Conservation (phyloP, 1,140 invertebrate genomes). For the Bombus waltoni region DNA sequence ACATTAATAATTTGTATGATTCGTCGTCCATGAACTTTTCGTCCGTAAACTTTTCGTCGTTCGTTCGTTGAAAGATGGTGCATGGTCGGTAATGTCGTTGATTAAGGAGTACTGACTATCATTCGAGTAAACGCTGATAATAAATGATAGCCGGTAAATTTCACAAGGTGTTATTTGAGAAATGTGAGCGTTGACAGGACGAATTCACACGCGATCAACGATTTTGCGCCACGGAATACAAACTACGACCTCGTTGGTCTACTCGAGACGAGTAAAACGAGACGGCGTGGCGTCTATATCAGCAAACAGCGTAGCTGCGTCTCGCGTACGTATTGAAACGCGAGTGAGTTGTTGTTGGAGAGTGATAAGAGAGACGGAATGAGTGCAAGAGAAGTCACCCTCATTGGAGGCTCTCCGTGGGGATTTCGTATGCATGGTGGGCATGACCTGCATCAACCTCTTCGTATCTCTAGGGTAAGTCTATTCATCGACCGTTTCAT, state of each 20-base stretch:
- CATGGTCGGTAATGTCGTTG: background rate
- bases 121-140: background rate
- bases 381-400: slow-evolving; percentile 87
- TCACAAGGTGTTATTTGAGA: background rate
- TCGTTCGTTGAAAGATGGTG: background rate
- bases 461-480: slow-evolving; percentile 91
- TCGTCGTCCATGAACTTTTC: background rate
- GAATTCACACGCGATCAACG: background rate
- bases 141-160: background rate
- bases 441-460: slow-evolving; percentile 87
- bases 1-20: background rate
- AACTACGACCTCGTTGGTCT: slow-evolving; percentile 23
- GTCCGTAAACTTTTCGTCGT: background rate
- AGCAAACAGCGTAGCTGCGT: background rate
- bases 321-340: slow-evolving; percentile 20
- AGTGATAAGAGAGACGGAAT: slow-evolving; percentile 75
- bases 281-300: slow-evolving; percentile 49
- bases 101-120: background rate
- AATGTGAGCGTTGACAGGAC: slow-evolving; percentile 14
- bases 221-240: slow-evolving; percentile 9
- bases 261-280: slow-evolving; percentile 3
- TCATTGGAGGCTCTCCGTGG: slow-evolving; percentile 93
- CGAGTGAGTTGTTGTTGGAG: slow-evolving; percentile 33
- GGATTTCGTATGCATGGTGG: slow-evolving; percentile 94
- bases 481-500: slow-evolving; percentile 13